Base-by-base conservation (phyloP, 2,797 vertebrate genomes). In the Acanthiza pusilla region DNA sequence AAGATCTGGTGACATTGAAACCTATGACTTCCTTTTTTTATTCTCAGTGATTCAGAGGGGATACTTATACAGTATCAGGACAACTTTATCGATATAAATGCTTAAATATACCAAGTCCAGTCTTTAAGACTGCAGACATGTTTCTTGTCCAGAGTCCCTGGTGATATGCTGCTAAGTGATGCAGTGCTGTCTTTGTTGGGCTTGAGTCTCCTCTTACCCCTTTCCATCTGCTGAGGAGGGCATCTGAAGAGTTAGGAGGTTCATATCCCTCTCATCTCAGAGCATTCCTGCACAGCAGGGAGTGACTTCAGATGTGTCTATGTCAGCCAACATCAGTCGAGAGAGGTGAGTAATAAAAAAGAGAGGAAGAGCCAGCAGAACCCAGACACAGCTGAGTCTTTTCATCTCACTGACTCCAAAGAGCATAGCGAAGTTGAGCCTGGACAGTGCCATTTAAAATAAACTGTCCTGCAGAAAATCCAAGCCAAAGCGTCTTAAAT, bases 341-440 rank as follows among this genome's bases (percentile, higher is more conserved):
- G 45, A 63, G 83, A 87, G 45, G 32, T 70, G 36, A 92, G 25
- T 61, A 87, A 91, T 71, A 82, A 81, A 88, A 95, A 76, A 63
- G 16, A 71, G 45, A 76, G 48, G 72, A 91, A 76, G 51, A 94
- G 53, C 47, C 55, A 83, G 75, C 71, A 91, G 77, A 78, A 78
- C 40, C 6, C 47, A 81, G 73, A 58, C 76, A 58, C 91, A 81
- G 85, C 83, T 88, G 79, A 70, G 66, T 81, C 62, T 77, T 94
- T 93, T 91, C 42, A 91, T 92, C 77, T 85, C 63, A 50, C 57
- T 89, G 93, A 89, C 63, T 94, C 88, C 88, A 94, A 94, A 92
- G 67, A 85, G 53, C 60, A 54, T 43, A 84, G 34, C 13, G 26
- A 91, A 86, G 53, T 47, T 87, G 42, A 91, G 38, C 34, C 50